Evolutionary conservation across 92 coral and sea anemone species (phyloP), one percentile per base, ranked within the genome.

Genomic region (Zoanthus sociatus): DNA sequence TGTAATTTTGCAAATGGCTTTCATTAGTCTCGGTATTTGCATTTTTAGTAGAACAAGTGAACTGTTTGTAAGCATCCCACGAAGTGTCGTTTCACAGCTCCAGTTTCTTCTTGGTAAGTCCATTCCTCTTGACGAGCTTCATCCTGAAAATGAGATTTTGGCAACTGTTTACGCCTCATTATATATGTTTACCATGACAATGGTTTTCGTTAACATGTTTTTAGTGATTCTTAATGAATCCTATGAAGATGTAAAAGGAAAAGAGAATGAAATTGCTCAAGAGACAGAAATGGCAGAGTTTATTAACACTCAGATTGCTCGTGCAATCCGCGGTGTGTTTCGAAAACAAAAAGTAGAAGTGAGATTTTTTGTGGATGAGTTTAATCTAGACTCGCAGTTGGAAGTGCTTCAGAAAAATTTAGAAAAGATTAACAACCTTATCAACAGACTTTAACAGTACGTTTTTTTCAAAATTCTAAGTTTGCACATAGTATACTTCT

Each of bases 161-260:
- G 90, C 83, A 7, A 85, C 90, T 0, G 0, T 53, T 2, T 90
- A 86, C 17, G 90, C 87, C 45, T 30, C 77, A 2, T 0, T 48
- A 5, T 90, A 71, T 60, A 82, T 79, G 75, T 31, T 54, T 51
- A 66, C 70, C 0, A 87, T 90, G 90, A 73, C 90, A 1, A 2
- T 90, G 44, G 12, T 90, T 21, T 84, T 90, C 8, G 79, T 79
- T 51, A 90, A 90, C 55, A 79, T 90, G 83, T 54, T 90, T 15
- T 71, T 90, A 8, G 88, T 85, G 16, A 84, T 90, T 16, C 84
- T 90, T 0, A 90, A 90, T 79, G 93, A 90, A 45, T 87, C 93
- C 0, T 90, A 74, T 26, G 16, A 76, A 15, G 88, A 87, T 21
- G 88, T 88, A 9, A 75, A 76, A 71, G 76, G 71, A 14, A 61